Conservation (phyloP, 2,797 vertebrate species). For the Eutrigla gurnardus region DNA sequence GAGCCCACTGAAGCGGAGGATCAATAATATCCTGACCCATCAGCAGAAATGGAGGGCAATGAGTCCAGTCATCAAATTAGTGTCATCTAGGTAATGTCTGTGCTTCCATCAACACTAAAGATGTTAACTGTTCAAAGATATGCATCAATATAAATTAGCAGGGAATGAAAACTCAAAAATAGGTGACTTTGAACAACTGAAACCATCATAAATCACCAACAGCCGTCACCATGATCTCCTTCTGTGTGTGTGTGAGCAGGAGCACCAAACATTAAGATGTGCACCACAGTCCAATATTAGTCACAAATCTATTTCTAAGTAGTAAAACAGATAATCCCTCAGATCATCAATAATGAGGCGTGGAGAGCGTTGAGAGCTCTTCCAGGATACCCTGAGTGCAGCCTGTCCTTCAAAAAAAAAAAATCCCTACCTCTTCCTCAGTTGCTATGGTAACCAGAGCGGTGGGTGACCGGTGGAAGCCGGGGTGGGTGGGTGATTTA, state of each 20-base stretch:
- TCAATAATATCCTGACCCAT: constrained; percentile 32
- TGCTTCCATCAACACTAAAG: not conserved
- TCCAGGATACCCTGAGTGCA: constrained; percentile 46
- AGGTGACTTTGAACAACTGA: too few species aligned
- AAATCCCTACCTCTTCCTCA: constrained; percentile 69
- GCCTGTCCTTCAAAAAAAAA: constrained; percentile 44
- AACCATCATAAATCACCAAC: too few species aligned
- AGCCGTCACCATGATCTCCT: too few species aligned
- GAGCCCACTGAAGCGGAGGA: constrained; percentile 8
- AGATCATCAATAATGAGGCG: constrained; percentile 46
- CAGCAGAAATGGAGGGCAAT: constrained; percentile 6
- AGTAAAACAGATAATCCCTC: constrained; percentile 24
- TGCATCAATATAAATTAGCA: constrained; percentile 7
- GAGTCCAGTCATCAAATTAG: not conserved
- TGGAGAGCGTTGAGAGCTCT: constrained; percentile 51
- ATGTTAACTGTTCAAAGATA: not conserved
- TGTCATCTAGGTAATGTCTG: constrained; percentile 1
- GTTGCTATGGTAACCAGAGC: constrained; percentile 82
- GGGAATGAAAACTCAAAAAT: constrained; percentile 7
- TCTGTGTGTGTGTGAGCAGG: too few species aligned
- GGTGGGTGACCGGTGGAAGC: constrained; percentile 61
- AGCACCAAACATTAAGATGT: too few species aligned
- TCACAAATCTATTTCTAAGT: constrained; percentile 24
- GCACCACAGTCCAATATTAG: too few species aligned
- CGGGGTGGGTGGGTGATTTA: constrained; percentile 72